These are phyloP conservation scores for Mionectes olivaceus DNA, from an alignment of 2,797 vertebrate genomes.

Conservation along the genomic window DNA sequence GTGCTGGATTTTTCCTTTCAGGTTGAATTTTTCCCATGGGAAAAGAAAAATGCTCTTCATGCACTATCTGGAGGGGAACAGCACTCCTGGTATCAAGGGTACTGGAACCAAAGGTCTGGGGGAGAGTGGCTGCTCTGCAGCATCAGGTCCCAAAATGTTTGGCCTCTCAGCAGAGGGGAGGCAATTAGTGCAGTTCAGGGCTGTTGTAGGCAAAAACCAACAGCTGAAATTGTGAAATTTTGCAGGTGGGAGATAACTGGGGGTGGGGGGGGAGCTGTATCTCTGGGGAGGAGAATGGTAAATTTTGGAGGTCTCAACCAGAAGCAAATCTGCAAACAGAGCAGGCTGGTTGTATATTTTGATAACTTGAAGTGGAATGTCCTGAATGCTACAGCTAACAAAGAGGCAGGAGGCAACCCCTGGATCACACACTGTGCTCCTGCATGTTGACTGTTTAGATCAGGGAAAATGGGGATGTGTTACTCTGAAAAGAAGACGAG, in stretches of 20 bases:
- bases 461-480: not conserved
- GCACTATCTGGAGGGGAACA: not conserved
- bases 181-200: not conserved
- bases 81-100: rapidly evolving
- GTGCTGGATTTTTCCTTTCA: not conserved
- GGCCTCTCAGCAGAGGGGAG: too few species aligned
- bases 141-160: not conserved
- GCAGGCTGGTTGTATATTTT: too few species aligned
- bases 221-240: not conserved
- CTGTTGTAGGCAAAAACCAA: not conserved
- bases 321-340: not conserved
- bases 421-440: not conserved
- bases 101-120: not conserved
- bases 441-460: rapidly evolving
- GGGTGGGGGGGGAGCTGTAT: rapidly evolving
- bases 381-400: not conserved
- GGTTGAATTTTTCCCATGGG: not conserved
- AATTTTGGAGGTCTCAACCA: not conserved
- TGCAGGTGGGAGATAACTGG: not conserved
- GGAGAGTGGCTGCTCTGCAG: not conserved
- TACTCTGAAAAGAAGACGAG: not conserved
- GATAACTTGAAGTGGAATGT: not conserved
- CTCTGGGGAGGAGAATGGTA: not conserved
- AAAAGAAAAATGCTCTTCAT: not conserved
- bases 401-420: not conserved